Base-by-base conservation (phyloP, 2,888 invertebrate species). In the Ommatoiulus sabulosus region DNA sequence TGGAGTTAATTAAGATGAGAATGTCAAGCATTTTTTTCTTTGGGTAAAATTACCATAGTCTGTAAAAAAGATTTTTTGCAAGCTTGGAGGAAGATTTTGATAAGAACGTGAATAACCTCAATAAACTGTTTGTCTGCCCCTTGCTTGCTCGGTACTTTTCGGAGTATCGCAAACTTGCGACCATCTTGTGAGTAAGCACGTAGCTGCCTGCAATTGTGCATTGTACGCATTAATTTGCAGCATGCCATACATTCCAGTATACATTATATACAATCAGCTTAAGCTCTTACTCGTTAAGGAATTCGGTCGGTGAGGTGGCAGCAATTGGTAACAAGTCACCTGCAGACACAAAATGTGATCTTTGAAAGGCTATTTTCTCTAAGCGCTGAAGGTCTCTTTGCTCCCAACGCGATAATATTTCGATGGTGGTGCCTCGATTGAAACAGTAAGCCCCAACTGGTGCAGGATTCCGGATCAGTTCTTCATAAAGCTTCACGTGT, bases 91-190 rank as follows among this genome's bases (percentile, higher is more conserved):
- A 20, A 4, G n/a, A n/a, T n/a, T 24, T 80, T n/a, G 6, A 44
- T 85, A 44, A 17, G 35, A 35, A 20, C 6, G 17, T 44, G 35
- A 17, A 24, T 46, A n/a, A 80, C 87, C 87, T 87, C 87, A n/a
- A 87, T n/a, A 87, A 63, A 87, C 44, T 87, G 80, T 17, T 87
- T 87, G 43, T 87, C 87, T n/a, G 63, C 0, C 35, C 87, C 87
- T n/a, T 43, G 72, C 24, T 87, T 80, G 63, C 7, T 43, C n/a
- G 87, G 5, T 8, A 87, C 24, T 20, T 43, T 80, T 24, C 80
- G 80, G 15, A 87, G 80, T n/a, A 87, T 48, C 17, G 87, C 87
- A 15, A 87, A n/a, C 35, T 85, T 46, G 6, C 57, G 87, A 43
- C 63, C 44, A 87, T 87, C 80, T 3, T 17, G 35, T 1, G 72